Evolutionary conservation across 2,113 vertebrate genomes (phyloP).

Genomic region (Lynx canadensis): DNA sequence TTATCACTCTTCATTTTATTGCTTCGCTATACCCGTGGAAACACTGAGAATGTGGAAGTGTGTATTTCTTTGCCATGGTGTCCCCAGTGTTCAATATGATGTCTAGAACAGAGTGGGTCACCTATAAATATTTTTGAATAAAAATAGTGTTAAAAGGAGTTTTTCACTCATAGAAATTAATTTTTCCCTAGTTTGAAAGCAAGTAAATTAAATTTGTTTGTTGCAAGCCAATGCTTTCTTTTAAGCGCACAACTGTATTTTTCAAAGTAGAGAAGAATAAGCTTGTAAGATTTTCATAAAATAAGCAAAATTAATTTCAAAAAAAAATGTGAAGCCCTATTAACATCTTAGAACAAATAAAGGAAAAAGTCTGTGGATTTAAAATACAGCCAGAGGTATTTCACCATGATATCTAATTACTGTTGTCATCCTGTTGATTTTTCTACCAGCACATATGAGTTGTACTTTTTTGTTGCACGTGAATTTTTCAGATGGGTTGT

Average conservation of each 20-base stretch:
- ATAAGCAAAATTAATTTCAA: slow-evolving; percentile 33
- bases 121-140: background rate
- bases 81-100: background rate
- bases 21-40: background rate
- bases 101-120: background rate
- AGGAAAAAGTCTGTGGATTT: background rate
- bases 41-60: background rate
- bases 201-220: background rate
- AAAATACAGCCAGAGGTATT: background rate
- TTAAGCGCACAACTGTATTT: background rate
- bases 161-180: background rate
- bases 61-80: background rate
- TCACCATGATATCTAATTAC: background rate
- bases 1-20: background rate
- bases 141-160: background rate
- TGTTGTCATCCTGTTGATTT: background rate
- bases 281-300: slow-evolving; percentile 4
- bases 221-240: background rate
- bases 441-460: background rate
- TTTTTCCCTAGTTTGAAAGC: slow-evolving; percentile 12
- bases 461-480: background rate
- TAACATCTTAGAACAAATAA: slow-evolving; percentile 25
- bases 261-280: slow-evolving; percentile 42
- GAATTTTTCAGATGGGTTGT: background rate
- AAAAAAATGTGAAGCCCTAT: background rate